Evolutionary conservation across 2,888 invertebrate genomes (phyloP), one percentile per base, ranked within the genome.

Genomic region (Ypsolopha sequella): DNA sequence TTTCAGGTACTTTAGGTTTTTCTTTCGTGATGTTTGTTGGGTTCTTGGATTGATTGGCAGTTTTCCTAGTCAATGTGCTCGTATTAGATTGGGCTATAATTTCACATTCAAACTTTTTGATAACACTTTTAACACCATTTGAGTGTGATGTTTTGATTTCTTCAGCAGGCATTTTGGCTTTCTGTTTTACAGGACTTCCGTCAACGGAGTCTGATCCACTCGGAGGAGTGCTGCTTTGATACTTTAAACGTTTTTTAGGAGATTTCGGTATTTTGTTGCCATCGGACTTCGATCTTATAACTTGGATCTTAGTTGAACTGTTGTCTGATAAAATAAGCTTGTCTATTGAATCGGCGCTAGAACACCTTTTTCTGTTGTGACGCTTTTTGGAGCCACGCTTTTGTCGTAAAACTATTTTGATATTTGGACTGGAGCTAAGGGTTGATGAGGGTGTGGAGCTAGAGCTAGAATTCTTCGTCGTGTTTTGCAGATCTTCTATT

Each of bases 1-100:
- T 89, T 74, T 88, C 89, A 75, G 89, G 89, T 77, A 89, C 82
- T 81, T 87, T 88, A 45, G 89, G 89, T 80, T 89, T 89, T 68
- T 85, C 82, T 74, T 76, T 84, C 52, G 36, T 36, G 11, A 65
- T 39, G 50, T 65, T 63, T 44, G 61, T 63, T 66, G 66, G 67
- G 69, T 61, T 73, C 65, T 70, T 71, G 38, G 56, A 58, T 64
- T 65, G 69, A 54, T 71, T 41, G 24, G 46, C 84, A 53, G 79
- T 73, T 60, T 81, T 76, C 66, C 67, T 82, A 58, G 84, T 87
- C 58, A 80, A 60, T 53, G 76, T 72, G 54, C 64, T 70, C 10
- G 60, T 61, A 59, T 66, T 73, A 6, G 74, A 66, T 59, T 80
- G 80, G 41, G 79, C 80, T 57, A 64, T 80, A 49, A 86, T 84